A percentile compares a stretch with the other conserved stretches of the same genome.
phyloP scores from a whole-genome alignment of 2,113 vertebrate genomes.

The Antennarius striatus region DNA sequence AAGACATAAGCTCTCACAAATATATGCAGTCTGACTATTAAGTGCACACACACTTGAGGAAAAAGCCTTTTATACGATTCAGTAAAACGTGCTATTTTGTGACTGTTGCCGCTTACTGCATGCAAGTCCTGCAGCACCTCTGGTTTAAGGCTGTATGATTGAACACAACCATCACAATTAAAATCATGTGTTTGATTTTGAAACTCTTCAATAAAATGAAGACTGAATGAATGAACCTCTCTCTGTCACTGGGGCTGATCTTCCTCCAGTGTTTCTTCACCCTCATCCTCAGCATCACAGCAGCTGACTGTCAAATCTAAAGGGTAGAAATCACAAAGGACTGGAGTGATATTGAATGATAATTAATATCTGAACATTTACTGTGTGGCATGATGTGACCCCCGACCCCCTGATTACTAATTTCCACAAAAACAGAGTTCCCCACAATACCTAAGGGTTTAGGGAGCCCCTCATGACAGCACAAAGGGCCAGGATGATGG shows the following conservation, averaged over 20 bases:
- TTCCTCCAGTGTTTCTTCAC: conserved; percentile 86
- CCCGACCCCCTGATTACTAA: too few species aligned
- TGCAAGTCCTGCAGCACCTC: conserved; percentile 82
- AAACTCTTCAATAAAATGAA: too few species aligned
- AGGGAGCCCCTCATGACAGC: conserved; percentile 80
- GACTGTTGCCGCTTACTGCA: conserved; percentile 74
- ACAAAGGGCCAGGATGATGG: conserved; percentile 83
- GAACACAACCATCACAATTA: conserved; percentile 2
- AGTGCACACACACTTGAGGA: background rate
- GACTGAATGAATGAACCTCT: conserved; percentile 74
- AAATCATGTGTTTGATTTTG: background rate
- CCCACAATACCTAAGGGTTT: conserved; percentile 83
- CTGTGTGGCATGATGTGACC: background rate
- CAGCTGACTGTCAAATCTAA: conserved; percentile 88
- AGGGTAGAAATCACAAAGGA: background rate
- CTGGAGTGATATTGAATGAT: background rate
- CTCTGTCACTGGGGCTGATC: conserved; percentile 75
- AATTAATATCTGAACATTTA: too few species aligned
- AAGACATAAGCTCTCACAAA: too few species aligned
- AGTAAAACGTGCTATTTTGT: too few species aligned
- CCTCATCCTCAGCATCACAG: conserved; percentile 84
- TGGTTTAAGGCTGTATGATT: conserved; percentile 80
- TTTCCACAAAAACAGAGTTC: too few species aligned
- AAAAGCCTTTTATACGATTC: too few species aligned
- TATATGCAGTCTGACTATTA: background rate